These are phyloP conservation scores for Poecilia picta DNA, from an alignment of 2,797 vertebrate species.

Conservation along the genomic window DNA sequence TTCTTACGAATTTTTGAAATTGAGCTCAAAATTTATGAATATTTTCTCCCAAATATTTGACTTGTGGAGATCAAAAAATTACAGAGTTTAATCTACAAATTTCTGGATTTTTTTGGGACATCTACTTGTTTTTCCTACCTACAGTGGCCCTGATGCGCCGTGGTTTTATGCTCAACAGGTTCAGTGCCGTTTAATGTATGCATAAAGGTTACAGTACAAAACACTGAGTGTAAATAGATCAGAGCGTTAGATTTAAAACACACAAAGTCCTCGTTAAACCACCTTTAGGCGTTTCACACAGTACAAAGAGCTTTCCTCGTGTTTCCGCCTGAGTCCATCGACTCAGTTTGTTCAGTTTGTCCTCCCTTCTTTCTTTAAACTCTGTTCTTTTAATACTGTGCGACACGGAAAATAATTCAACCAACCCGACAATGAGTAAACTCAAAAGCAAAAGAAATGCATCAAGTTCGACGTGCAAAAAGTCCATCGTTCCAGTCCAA, in stretches of 20 bases:
- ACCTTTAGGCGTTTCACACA: conserved; percentile 24
- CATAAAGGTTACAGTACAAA: conserved; percentile 71
- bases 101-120: too few species aligned
- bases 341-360: conserved; percentile 24
- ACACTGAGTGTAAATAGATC: conserved; percentile 70
- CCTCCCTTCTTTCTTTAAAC: conserved; percentile 12
- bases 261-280: conserved; percentile 41
- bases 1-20: too few species aligned
- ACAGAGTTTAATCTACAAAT: too few species aligned
- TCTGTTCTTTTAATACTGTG: conserved; percentile 69
- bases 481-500: conserved; percentile 77
- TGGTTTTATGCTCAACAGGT: conserved; percentile 31
- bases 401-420: conserved; percentile 39
- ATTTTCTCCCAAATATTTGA: too few species aligned
- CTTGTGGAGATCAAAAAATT: too few species aligned
- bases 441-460: conserved; percentile 38
- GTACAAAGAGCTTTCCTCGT: conserved; percentile 4
- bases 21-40: too few species aligned
- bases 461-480: conserved; percentile 44
- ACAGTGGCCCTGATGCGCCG: too few species aligned
- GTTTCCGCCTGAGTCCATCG: conserved; percentile 35
- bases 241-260: conserved; percentile 67
- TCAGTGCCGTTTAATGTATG: conserved; percentile 60
- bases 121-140: too few species aligned
- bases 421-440: conserved; percentile 42